Conservation (phyloP, 2,113 vertebrate species). For the Myrmecophaga tridactyla region DNA sequence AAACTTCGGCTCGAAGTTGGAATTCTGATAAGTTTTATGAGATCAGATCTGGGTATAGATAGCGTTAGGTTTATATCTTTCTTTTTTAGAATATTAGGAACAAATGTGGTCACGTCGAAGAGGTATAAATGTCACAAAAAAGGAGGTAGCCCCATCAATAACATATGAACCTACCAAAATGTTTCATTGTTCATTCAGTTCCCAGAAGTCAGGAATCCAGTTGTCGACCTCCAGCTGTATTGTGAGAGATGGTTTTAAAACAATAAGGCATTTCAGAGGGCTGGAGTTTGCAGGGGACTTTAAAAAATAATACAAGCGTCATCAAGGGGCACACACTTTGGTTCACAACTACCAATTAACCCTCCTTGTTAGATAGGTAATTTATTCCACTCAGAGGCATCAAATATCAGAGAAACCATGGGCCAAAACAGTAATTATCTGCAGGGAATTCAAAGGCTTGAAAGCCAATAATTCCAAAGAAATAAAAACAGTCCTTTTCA, state of each 20-base stretch:
- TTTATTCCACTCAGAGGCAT: constrained; percentile 83
- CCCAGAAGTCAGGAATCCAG: constrained; percentile 38
- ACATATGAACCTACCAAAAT: neutral
- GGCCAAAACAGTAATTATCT: constrained; percentile 85
- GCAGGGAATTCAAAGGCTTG: constrained; percentile 80
- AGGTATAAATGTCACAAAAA: neutral
- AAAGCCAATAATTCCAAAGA: constrained; percentile 84
- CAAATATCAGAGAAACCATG: constrained; percentile 82
- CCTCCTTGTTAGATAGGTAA: constrained; percentile 82
- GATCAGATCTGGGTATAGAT: neutral
- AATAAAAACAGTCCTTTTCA: constrained; percentile 87
- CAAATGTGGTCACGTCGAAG: neutral
- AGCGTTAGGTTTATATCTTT: neutral
- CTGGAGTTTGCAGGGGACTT: constrained; percentile 71
- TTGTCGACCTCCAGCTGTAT: neutral
- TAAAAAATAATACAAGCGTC: constrained; percentile 77
- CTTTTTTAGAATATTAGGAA: constrained; percentile 32
- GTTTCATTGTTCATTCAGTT: neutral
- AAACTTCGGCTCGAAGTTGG: constrained; percentile 26
- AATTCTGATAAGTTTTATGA: constrained; percentile 40
- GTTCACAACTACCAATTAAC: constrained; percentile 83
- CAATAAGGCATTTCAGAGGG: constrained; percentile 64
- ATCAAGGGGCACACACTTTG: constrained; percentile 64
- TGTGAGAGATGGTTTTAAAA: constrained; percentile 75
- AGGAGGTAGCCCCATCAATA: neutral